phyloP scores from a whole-genome alignment of 1,140 invertebrate species.

The Batillaria attramentaria region DNA sequence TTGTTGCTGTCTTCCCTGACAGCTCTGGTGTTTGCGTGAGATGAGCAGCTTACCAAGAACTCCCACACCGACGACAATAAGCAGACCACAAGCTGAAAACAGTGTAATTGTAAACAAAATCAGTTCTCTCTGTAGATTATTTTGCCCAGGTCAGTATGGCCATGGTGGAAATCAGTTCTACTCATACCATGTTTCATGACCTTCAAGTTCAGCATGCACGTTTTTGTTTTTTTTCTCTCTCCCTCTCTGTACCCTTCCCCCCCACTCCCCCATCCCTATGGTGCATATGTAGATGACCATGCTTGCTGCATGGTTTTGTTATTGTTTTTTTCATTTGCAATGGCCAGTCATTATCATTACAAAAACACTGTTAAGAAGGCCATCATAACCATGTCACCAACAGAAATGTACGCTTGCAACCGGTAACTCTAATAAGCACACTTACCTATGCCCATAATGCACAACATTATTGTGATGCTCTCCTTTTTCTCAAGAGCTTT shows the following conservation, averaged over 20 bases:
- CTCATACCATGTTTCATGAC: too few species aligned
- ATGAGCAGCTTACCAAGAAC: conserved; percentile 61
- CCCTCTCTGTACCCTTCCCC: too few species aligned
- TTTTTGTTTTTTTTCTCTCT: too few species aligned
- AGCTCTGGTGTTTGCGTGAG: conserved; percentile 50
- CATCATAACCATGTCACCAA: neutral
- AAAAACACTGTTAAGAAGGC: neutral
- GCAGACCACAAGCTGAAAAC: conserved; percentile 59
- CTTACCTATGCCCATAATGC: conserved; percentile 64
- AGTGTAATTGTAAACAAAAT: conserved; percentile 1
- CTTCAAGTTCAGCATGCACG: too few species aligned
- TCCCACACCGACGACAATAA: conserved; percentile 56
- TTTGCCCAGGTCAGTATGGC: too few species aligned
- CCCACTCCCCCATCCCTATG: too few species aligned
- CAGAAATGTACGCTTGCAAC: neutral
- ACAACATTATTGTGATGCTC: conserved; percentile 61
- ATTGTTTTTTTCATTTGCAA: neutral
- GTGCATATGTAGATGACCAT: too few species aligned
- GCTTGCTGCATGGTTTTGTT: too few species aligned
- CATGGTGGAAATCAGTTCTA: neutral
- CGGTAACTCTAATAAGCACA: neutral
- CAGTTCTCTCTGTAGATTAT: neutral
- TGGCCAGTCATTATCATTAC: neutral
- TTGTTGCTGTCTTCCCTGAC: conserved; percentile 33
- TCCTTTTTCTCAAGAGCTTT: conserved; percentile 52